Base-by-base conservation (phyloP, 2,797 vertebrate genomes). In the Avahi laniger region DNA sequence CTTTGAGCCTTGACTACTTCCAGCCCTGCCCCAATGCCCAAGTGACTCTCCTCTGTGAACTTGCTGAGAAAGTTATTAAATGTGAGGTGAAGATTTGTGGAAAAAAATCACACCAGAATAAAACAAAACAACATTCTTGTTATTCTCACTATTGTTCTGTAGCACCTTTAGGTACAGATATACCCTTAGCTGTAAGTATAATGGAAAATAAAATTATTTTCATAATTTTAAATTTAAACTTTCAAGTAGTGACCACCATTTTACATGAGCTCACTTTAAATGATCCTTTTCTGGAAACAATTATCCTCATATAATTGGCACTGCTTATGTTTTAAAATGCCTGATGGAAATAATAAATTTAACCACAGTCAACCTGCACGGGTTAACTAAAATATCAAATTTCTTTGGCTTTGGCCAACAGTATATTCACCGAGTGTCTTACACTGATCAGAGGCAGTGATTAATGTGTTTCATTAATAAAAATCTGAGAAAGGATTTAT, bases 291-390 rank as follows among this genome's bases (percentile, higher is more conserved):
- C 89, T 97, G 80, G 80, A 87, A 95, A 20, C n/a, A 87, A n/a
- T 96, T 95, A 87, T 72, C 26, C 20, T 84, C 26, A 5, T 26
- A 48, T 48, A 80, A 95, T 61, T 0, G 10, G 41, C 38, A 81
- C 20, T 78, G 67, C 48, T 54, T 93, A 28, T 76, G 35, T 96
- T 96, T 96, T 96, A 46, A 96, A 93, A 83, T 67, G 70, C 38
- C 48, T 78, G 18, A 80, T 87, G 69, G 75, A 95, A 94, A 96
- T 81, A 94, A 91, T 94, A 96, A 94, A 88, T 89, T 88, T 89
- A 73, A 67, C 76, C 65, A 54, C 48, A 69, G 81, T 87, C 54
- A 81, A 65, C 70, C 67, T 41, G 8, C 33, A 46, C 35, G 78
- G n/a, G 57, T 85, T 92, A 94, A 89, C 85, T 59, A 73, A 96